phyloP scores from a whole-genome alignment of 1,140 invertebrate species.

The Ephestia elutella region DNA sequence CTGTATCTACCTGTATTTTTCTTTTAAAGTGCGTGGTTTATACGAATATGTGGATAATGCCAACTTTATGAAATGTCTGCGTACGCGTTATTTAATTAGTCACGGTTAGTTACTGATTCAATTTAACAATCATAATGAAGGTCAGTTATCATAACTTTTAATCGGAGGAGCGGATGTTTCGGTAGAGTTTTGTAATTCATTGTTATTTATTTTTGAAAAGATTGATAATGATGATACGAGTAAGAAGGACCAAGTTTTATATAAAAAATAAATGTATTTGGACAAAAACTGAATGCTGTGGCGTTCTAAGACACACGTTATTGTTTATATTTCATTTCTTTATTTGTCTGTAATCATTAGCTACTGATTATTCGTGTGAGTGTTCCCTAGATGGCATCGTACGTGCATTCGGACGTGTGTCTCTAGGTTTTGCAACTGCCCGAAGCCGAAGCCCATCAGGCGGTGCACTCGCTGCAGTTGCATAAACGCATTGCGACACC shows the following conservation, averaged over 20 bases:
- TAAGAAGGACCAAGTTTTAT: too few relatives aligned
- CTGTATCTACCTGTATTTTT: too few relatives aligned
- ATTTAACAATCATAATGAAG: slow-evolving; percentile 9
- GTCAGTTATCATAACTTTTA: neutral
- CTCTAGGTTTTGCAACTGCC: slow-evolving; percentile 53
- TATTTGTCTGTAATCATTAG: neutral
- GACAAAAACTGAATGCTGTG: too few relatives aligned
- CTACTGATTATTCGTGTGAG: neutral
- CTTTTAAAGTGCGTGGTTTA: too few relatives aligned
- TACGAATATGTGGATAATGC: too few relatives aligned
- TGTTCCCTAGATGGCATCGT: slow-evolving; percentile 19
- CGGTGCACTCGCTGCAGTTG: slow-evolving; percentile 62
- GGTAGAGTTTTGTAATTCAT: too few relatives aligned
- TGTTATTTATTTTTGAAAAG: too few relatives aligned
- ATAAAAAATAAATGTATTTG: too few relatives aligned
- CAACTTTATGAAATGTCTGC: neutral
- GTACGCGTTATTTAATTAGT: slow-evolving; percentile 13
- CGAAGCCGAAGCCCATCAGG: slow-evolving; percentile 50
- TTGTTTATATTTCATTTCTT: neutral
- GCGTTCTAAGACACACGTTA: neutral
- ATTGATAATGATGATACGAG: too few relatives aligned
- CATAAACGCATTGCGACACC: slow-evolving; percentile 64
- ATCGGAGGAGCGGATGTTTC: neutral
- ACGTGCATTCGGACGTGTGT: slow-evolving; percentile 42
- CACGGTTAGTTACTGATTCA: slow-evolving; percentile 16